Percentiles rank a stretch among this genome's conserved stretches.
These are phyloP conservation scores for Drosophila pandora DNA, from an alignment of 1,140 invertebrate species.

Conservation along the genomic window DNA sequence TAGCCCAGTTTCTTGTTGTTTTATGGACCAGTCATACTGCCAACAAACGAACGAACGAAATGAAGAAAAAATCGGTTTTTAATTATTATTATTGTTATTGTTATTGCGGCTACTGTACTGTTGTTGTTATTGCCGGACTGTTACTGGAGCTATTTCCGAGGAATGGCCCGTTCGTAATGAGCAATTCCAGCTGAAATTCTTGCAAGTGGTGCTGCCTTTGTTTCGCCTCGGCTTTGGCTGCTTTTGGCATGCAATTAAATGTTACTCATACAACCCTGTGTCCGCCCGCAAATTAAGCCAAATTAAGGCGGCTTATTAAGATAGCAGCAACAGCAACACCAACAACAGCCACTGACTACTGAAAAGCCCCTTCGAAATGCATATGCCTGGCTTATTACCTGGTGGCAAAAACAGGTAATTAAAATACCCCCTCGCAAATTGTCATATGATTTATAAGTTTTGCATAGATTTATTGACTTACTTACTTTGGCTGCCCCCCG, in stretches of 20 bases:
- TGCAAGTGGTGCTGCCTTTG: conserved; percentile 51
- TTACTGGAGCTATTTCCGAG: conserved; percentile 55
- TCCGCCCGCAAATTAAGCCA: conserved; percentile 73
- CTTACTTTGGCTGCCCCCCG: conserved; percentile 30
- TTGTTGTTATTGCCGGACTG: conserved; percentile 10
- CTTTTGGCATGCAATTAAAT: conserved; percentile 68
- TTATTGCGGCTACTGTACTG: conserved; percentile 51
- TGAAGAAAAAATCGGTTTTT: conserved; percentile 72
- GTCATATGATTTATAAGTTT: conserved; percentile 76
- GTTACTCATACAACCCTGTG: conserved; percentile 81
- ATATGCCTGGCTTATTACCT: conserved; percentile 41
- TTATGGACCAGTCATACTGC: conserved; percentile 24
- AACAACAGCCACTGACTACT: conserved; percentile 9
- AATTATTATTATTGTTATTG: conserved; percentile 78
- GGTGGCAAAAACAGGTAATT: conserved; percentile 54
- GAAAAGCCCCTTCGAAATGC: not conserved
- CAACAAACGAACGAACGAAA: conserved; percentile 19
- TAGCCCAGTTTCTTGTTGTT: conserved; percentile 57
- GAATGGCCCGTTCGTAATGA: conserved; percentile 69
- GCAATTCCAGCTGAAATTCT: conserved; percentile 75
- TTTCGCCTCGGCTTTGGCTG: conserved; percentile 5
- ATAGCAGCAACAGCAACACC: conserved; percentile 11
- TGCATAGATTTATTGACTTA: conserved; percentile 75
- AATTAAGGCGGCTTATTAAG: conserved; percentile 74
- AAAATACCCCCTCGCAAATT: conserved; percentile 61